Base-by-base conservation (phyloP, 2,888 invertebrate genomes). In the Cheiracanthium punctorium region DNA sequence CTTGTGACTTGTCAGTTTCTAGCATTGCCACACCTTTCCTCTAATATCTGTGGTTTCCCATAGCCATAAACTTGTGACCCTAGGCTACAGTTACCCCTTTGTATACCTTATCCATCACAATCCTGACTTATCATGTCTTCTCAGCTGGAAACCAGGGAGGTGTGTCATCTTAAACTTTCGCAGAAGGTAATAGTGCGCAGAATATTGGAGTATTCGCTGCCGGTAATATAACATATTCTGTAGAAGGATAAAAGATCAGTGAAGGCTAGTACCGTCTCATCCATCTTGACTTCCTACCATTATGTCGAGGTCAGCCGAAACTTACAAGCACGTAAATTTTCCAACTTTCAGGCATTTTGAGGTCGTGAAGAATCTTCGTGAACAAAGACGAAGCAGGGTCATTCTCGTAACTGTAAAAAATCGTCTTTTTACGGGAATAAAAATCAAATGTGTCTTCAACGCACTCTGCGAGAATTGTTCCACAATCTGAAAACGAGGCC, bases 201-300 rank as follows among this genome's bases (percentile, higher is more conserved):
- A 17, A 24, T 70, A 37, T 70, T 32, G 17, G 24, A 67, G 70
- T 24, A 70, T 10, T 10, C 37, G 7, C 37, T 37, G 37, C 37
- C 33, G 20, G 33, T n/a, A 70, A 70, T 37, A 70, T 17, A 70
- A 33, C n/a, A n/a, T 70, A n/a, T 48, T 10, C 14, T 10, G n/a
- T 12, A 28, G 37, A 43, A 64, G 43, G 43, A 81, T 67, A 74
- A 80, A 72, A 81, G 74, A 81, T 81, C 73, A 81, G 73, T 43
- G 69, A 81, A 67, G 58, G 67, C 58, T 75, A 41, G 43, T 28
- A 24, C 33, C 32, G 43, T 20, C 74, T 75, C 82, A 82, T 82
- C 82, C 82, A 82, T 82, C 82, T 82, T 82, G 48, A 75, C 82
- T 82, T 82, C 82, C 75, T 41, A 82, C 82, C 30, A 82, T 75